Conservation (phyloP, 2,888 invertebrate genomes). For the Escarpia spicata region DNA sequence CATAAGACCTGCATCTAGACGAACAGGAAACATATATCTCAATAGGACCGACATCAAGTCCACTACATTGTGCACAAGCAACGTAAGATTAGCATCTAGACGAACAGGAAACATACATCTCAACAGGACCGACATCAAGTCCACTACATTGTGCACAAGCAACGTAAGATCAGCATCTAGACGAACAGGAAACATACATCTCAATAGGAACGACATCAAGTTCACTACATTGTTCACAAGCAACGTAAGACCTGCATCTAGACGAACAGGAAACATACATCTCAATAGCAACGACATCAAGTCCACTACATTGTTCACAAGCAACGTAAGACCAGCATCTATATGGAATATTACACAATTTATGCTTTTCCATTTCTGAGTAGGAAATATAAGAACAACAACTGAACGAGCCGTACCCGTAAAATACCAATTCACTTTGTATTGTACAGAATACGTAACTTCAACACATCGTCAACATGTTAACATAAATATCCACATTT, state of each 20-base stretch:
- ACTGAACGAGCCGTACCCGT: no score
- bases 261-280: not conserved
- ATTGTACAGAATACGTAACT: not conserved
- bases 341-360: no score
- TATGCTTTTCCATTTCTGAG: no score
- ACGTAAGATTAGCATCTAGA: constrained; percentile 52
- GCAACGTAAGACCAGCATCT: not conserved
- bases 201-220: not conserved
- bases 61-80: constrained; percentile 25
- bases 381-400: no score
- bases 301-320: no score
- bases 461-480: not conserved
- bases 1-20: constrained; percentile 50
- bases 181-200: not conserved
- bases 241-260: constrained; percentile 53
- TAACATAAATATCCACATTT: not conserved
- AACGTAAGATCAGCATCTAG: constrained; percentile 52
- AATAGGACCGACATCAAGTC: not conserved
- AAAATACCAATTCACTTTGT: no score
- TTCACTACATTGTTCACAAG: no score
- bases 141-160: constrained; percentile 25
- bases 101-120: not conserved
- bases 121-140: not conserved
- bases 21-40: not conserved
- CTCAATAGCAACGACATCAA: not conserved